These are phyloP conservation scores for Clarias platycephalus DNA, from an alignment of 2,797 vertebrate genomes.

Conservation along the genomic window DNA sequence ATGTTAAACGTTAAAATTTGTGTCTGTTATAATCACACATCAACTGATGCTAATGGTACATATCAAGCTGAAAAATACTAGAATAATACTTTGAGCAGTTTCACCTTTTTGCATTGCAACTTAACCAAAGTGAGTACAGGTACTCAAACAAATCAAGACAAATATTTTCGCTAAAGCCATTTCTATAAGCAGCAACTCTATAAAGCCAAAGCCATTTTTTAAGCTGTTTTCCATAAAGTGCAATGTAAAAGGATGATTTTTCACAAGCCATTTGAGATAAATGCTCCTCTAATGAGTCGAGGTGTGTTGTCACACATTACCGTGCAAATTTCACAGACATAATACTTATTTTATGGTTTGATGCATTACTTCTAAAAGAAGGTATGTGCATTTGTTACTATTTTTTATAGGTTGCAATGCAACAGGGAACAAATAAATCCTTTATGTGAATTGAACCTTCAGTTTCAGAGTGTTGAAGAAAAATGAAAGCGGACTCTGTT, in stretches of 20 bases:
- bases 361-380: slow-evolving; percentile 16
- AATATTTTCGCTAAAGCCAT: background rate
- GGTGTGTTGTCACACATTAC: slow-evolving; percentile 4
- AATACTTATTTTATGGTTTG: slow-evolving; percentile 19
- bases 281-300: background rate
- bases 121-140: background rate
- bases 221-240: background rate
- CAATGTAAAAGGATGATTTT: background rate
- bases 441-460: slow-evolving; percentile 21
- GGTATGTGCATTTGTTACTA: slow-evolving; percentile 23
- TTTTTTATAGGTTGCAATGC: slow-evolving; percentile 20
- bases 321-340: background rate
- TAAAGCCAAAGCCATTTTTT: background rate
- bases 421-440: slow-evolving; percentile 18
- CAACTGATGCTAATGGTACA: background rate
- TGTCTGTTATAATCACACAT: background rate
- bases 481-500: slow-evolving; percentile 25
- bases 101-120: background rate
- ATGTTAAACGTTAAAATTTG: background rate
- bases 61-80: background rate
- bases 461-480: slow-evolving; percentile 8
- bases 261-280: slow-evolving; percentile 23
- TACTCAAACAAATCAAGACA: background rate
- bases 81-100: background rate
- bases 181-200: background rate